phyloP scores from a whole-genome alignment of 2,113 vertebrate genomes.

The Phyllostomus hastatus region DNA sequence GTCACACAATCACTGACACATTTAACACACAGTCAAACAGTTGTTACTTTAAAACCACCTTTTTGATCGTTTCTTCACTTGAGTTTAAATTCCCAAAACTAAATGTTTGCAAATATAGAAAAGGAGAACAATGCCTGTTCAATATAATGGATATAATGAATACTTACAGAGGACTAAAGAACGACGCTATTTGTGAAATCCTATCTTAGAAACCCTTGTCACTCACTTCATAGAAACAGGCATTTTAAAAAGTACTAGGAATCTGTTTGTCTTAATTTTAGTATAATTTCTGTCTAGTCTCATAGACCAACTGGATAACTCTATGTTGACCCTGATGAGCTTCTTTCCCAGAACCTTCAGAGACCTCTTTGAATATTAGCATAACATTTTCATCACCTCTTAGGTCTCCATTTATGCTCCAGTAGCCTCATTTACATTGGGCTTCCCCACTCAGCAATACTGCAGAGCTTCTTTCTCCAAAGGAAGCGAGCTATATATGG shows the following conservation, averaged over 20 bases:
- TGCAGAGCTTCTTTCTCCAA: neutral
- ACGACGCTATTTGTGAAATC: neutral
- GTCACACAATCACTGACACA: neutral
- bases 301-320: neutral
- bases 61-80: neutral
- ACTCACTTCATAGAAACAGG: neutral
- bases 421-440: neutral
- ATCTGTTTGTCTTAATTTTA: neutral
- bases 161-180: neutral
- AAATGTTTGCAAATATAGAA: neutral
- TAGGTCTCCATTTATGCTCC: neutral
- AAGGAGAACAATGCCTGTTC: neutral
- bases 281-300: neutral
- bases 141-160: neutral
- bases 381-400: constrained; percentile 20
- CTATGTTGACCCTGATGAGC: neutral
- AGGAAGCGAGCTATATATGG: neutral
- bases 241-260: neutral
- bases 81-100: neutral
- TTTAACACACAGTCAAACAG: neutral
- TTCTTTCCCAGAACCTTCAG: neutral
- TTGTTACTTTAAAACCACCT: neutral
- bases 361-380: constrained; percentile 22
- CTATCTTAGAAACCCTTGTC: neutral
- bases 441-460: neutral